Base-by-base conservation (phyloP, 2,113 vertebrate genomes). In the Choloepus hoffmanni region DNA sequence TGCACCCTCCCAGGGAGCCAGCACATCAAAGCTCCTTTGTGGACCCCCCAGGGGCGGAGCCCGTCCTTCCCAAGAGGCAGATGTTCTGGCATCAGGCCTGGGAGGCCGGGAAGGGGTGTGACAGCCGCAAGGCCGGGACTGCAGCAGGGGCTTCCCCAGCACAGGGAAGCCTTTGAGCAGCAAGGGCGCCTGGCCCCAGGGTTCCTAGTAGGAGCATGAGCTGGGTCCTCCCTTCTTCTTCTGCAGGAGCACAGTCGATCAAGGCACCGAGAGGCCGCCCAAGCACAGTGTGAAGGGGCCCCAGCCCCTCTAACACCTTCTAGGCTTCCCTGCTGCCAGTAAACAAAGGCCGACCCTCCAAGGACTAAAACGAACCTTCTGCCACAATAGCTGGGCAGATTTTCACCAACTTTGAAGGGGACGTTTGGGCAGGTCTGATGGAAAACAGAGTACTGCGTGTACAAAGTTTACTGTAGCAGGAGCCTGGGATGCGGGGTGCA, bases 341-440 rank as follows among this genome's bases (percentile, higher is more conserved):
- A 79, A 90, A 92, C 87, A 85, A 63, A 93, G 95, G 72, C 40
- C 43, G 77, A 55, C 60, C 87, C 89, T 85, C 26, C 58, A 68
- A 76, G 91, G 67, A 89, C 48, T 60, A 63, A 95, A 83, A 82
- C 7, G 43, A 68, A 83, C 48, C 82, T 77, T 76, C 89, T 72
- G 89, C 89, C 92, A 92, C 93, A 96, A 93, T 55, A 92, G 91
- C 70, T 18, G 55, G 45, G 53, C 67, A 90, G 81, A 81, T 72
- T 86, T 87, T 92, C 79, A 85, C 85, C 90, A 84, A 62, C 62
- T 33, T 3, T 55, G 78, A 45, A 85, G n/a, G 48, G 11, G 83
- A 28, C n/a, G 36, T 82, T 45, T 92, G 78, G 67, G 48, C 53
- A 91, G 70, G 74, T 62, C 87, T 92, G 76, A 48, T 48, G 86